Evolutionary conservation across 1,140 invertebrate genomes (phyloP), one percentile per base, ranked within the genome.

Genomic region (Planococcus citri): DNA sequence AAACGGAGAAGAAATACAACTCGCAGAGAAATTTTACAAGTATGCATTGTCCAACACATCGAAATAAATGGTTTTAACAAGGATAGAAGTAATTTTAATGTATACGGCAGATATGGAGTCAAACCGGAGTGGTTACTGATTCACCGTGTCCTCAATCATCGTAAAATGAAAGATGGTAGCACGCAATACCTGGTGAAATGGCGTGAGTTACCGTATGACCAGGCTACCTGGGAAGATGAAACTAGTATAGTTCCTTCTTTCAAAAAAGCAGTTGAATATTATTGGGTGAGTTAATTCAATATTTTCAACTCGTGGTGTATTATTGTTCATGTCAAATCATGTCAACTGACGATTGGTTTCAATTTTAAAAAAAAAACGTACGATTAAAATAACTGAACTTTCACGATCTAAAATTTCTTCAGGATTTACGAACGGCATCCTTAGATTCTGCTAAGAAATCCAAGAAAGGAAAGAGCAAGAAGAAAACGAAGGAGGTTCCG

Each of bases 121-220:
- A 90, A 97, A 76, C 96, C 97, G 0, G 97, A 99, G 78, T 99
- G 97, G 97, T 79, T 99, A 25, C 87, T 95, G 51, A 89, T 97
- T 1, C 94, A 97, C 76, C 85, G 95, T 61, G 88, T 97, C 17
- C 91, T 97, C 61, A 97, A 97, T 80, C 94, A 97, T 77, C 83
- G 91, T 51, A 86, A 86, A 1, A 82, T 87, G 12, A 82, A 89
- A 64, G 92, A 96, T 79, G 93, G 94, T 17, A 84, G 86, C 69
- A 89, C 84, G 0, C 86, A 91, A 74, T 99, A 96, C 82, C 82
- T 99, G 68, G 92, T 98, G 0, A 99, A 99, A 80, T 99, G 97
- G 97, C 82, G 94, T 38, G 97, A 99, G 76, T 79, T 99, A n/a
- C 86, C 91, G 0, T 99, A 99, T 76, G 96, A 99, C 78, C 89